Evolutionary conservation across 2,888 invertebrate genomes (phyloP), one percentile per base, ranked within the genome.

Genomic region (Drosophila parthenogenetica): DNA sequence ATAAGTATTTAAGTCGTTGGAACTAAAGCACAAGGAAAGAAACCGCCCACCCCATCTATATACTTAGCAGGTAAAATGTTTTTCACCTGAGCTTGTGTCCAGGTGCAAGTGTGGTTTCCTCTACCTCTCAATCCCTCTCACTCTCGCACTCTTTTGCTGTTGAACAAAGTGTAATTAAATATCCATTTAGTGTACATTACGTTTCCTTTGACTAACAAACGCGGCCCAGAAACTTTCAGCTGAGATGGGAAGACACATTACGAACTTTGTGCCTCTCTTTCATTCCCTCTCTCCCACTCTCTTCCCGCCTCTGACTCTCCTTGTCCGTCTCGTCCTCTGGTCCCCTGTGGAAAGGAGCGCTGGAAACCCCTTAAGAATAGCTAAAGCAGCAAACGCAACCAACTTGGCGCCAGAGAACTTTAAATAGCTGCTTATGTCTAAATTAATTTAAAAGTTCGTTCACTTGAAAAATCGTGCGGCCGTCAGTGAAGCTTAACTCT

Each of bases 371-470:
- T 66, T 78, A 73, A 70, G 69, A 64, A 62, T 48, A 49, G 45
- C 55, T 50, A 25, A 66, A 54, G 62, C 42, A 50, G 17, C 53
- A 17, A 69, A 35, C 53, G 69, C 73, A 75, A 45, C 50, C 75
- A 51, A 60, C 55, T 46, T 50, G 55, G 25, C 40, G 37, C 19
- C 57, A 45, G 66, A 63, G 57, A 81, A 87, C 75, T 88, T 84
- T 86, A 84, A 88, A 86, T 87, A 86, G 82, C 80, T 73, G 73
- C 88, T 80, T 86, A 78, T 80, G 76, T 84, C 89, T 73, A 84
- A 88, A 88, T 88, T 88, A 88, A 88, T 84, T 88, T 84, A 72
- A 87, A 86, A 89, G 85, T 89, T 86, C 80, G 80, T 78, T 84
- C 88, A 86, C 87, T 88, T 86, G 78, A 86, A 88, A 80, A 87